Conservation (phyloP, 2,113 vertebrate genomes). For the Regulus satrapa region DNA sequence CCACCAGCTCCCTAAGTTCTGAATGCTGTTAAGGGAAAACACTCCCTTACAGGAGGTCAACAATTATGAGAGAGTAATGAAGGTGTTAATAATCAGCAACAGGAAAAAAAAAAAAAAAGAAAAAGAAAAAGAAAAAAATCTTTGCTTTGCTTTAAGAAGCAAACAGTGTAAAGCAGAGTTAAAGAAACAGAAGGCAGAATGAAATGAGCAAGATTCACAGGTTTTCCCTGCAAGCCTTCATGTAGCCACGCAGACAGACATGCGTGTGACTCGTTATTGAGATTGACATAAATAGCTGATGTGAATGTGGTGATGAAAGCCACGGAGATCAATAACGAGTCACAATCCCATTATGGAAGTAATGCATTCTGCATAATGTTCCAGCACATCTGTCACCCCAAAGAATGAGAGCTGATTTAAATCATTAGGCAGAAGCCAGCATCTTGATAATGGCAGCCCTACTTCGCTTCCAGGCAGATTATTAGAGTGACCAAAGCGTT, state of each 20-base stretch:
- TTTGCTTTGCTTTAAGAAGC: not conserved
- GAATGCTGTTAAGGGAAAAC: not conserved
- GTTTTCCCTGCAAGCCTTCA: not conserved
- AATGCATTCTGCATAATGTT: not conserved
- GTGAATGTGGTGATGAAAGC: not conserved
- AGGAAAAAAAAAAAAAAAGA: not conserved
- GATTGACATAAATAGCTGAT: not conserved
- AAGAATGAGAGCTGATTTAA: not conserved
- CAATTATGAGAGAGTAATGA: not conserved
- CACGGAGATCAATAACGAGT: not conserved
- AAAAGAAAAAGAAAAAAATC: not conserved
- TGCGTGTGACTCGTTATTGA: not conserved
- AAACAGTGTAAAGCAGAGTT: not conserved
- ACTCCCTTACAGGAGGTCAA: not conserved
- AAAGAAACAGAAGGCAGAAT: not conserved
- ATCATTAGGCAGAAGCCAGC: not conserved
- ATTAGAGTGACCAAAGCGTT: not conserved
- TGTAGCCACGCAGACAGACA: not conserved
- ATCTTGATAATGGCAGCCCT: not conserved
- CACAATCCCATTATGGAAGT: not conserved
- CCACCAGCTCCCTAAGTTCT: not conserved
- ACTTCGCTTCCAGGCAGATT: not conserved
- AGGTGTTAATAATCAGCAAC: not conserved
- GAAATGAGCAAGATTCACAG: not conserved
- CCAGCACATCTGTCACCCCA: not conserved